phyloP scores from a whole-genome alignment of 2,888 invertebrate genomes.

The Spisula solida region DNA sequence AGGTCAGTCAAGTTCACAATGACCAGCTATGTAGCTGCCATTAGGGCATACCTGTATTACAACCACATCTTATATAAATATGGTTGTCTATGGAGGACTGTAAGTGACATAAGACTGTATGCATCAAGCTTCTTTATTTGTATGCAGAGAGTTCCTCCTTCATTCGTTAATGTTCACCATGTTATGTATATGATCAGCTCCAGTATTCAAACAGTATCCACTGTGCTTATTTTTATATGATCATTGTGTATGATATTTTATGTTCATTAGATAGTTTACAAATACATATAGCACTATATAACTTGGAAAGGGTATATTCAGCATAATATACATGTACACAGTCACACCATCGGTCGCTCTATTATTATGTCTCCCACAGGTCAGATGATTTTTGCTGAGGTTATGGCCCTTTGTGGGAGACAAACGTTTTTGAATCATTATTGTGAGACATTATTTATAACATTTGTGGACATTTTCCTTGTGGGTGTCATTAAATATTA shows the following conservation, averaged over 20 bases:
- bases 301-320: constrained; percentile 16
- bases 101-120: too few relatives aligned
- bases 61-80: too few relatives aligned
- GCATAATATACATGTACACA: background rate
- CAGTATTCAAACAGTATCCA: background rate
- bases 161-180: background rate
- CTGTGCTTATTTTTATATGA: background rate
- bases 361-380: too few relatives aligned
- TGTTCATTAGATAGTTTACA: background rate
- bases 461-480: background rate
- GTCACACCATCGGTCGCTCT: too few relatives aligned
- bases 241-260: background rate
- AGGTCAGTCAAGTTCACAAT: too few relatives aligned
- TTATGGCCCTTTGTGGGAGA: too few relatives aligned
- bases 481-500: background rate
- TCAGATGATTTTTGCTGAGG: background rate
- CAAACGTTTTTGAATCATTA: too few relatives aligned
- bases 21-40: too few relatives aligned
- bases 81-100: too few relatives aligned
- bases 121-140: too few relatives aligned
- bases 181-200: background rate
- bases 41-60: too few relatives aligned
- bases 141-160: too few relatives aligned
- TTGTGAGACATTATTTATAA: background rate
- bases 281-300: background rate